phyloP scores from a whole-genome alignment of 2,888 invertebrate species.

The Stomorhina lunata region DNA sequence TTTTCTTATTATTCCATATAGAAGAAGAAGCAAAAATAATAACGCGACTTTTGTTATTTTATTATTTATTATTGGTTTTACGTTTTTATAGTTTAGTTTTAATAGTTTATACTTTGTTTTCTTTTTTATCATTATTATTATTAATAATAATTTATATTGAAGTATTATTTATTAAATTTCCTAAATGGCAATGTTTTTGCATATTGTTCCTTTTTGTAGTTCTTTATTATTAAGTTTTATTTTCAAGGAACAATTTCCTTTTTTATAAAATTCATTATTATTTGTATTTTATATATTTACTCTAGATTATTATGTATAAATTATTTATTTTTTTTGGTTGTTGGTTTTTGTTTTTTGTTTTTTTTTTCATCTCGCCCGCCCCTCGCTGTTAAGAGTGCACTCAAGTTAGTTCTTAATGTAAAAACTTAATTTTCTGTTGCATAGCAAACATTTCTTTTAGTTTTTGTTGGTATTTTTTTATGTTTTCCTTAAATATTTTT shows the following conservation, averaged over 20 bases:
- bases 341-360: slow-evolving; percentile 67
- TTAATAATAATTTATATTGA: too few relatives aligned
- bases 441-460: slow-evolving; percentile 68
- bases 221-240: slow-evolving; percentile 17
- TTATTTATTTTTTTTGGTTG: slow-evolving; percentile 63
- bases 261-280: slow-evolving; percentile 53
- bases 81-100: slow-evolving; percentile 59
- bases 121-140: too few relatives aligned
- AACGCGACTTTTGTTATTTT: slow-evolving; percentile 65
- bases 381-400: slow-evolving; percentile 80
- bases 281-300: slow-evolving; percentile 70
- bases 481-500: slow-evolving; percentile 49
- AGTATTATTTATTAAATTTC: slow-evolving; percentile 62
- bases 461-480: slow-evolving; percentile 56
- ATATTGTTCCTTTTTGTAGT: slow-evolving; percentile 63
- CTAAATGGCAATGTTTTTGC: slow-evolving; percentile 65
- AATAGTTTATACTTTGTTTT: slow-evolving; percentile 70
- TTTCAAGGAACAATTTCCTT: slow-evolving; percentile 53
- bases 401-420: slow-evolving; percentile 77
- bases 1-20: slow-evolving; percentile 67
- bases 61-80: slow-evolving; percentile 40
- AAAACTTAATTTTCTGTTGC: slow-evolving; percentile 78
- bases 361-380: slow-evolving; percentile 80
- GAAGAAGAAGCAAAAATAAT: slow-evolving; percentile 66
- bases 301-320: slow-evolving; percentile 69